Percentiles rank a stretch among this genome's conserved stretches.
phyloP scores from a whole-genome alignment of 2,888 invertebrate genomes.

The Lasius fuliginosus region DNA sequence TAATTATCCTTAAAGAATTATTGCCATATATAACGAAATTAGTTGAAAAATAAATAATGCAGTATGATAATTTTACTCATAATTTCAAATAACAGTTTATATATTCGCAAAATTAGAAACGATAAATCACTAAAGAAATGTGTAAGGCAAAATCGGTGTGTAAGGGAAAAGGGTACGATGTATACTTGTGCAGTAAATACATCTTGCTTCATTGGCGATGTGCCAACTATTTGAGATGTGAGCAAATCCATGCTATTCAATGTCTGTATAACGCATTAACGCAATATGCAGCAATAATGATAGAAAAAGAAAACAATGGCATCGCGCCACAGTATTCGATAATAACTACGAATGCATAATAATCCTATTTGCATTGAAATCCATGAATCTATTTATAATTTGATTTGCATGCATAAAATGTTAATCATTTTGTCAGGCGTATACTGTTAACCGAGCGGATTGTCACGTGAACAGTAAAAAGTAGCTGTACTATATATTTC shows the following conservation, averaged over 20 bases:
- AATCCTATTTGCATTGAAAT: conserved; percentile 37
- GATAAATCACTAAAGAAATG: conserved; percentile 4
- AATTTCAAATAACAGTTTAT: conserved; percentile 10
- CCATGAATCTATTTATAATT: conserved; percentile 42
- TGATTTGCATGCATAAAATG: conserved; percentile 45
- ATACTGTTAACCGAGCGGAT: conserved; percentile 3
- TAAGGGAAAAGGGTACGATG: neutral
- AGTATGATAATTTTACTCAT: neutral
- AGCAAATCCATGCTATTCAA: conserved; percentile 10
- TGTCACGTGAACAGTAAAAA: neutral
- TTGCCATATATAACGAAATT: neutral
- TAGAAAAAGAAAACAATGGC: conserved; percentile 34
- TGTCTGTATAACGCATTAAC: neutral
- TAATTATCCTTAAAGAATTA: neutral
- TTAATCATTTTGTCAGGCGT: conserved; percentile 1
- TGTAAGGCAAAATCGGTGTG: neutral
- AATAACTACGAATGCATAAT: conserved; percentile 26
- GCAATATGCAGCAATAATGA: neutral
- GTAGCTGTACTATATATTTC: neutral
- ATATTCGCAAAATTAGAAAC: conserved; percentile 5
- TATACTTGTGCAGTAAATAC: conserved; percentile 23
- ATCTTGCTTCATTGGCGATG: conserved; percentile 20
- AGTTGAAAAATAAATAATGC: neutral
- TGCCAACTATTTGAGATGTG: conserved; percentile 31
- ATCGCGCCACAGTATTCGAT: neutral